phyloP scores from a whole-genome alignment of 2,888 invertebrate species.

The Eupithecia centaureata region DNA sequence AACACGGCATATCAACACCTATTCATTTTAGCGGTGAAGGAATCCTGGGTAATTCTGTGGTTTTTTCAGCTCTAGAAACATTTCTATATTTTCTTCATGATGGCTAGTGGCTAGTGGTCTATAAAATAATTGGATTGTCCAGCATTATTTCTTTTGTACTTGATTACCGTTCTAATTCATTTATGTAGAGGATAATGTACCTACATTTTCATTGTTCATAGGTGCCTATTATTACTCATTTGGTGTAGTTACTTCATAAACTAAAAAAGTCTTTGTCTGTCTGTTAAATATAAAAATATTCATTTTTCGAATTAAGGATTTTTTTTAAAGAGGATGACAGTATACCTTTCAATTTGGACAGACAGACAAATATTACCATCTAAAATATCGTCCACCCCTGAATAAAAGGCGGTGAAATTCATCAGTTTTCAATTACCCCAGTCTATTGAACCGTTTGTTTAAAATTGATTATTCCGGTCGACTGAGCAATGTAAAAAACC shows the following conservation, averaged over 20 bases:
- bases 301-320: too few species aligned
- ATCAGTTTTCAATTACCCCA: constrained; percentile 64
- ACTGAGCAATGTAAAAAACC: constrained; percentile 51
- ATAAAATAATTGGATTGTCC: too few species aligned
- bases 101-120: too few species aligned
- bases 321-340: neutral
- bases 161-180: too few species aligned
- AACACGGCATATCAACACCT: constrained; percentile 35
- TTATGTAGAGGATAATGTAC: neutral
- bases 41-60: neutral
- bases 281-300: too few species aligned
- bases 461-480: constrained; percentile 57
- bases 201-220: too few species aligned
- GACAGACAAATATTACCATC: neutral
- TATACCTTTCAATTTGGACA: neutral
- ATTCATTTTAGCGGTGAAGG: constrained; percentile 19
- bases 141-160: too few species aligned
- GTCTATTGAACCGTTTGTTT: constrained; percentile 54
- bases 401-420: constrained; percentile 58
- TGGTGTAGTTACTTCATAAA: too few species aligned
- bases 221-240: too few species aligned
- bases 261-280: neutral
- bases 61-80: neutral
- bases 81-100: too few species aligned
- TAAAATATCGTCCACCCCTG: neutral